Conservation (phyloP, 2,113 vertebrate genomes). For the Delphinapterus leucas region DNA sequence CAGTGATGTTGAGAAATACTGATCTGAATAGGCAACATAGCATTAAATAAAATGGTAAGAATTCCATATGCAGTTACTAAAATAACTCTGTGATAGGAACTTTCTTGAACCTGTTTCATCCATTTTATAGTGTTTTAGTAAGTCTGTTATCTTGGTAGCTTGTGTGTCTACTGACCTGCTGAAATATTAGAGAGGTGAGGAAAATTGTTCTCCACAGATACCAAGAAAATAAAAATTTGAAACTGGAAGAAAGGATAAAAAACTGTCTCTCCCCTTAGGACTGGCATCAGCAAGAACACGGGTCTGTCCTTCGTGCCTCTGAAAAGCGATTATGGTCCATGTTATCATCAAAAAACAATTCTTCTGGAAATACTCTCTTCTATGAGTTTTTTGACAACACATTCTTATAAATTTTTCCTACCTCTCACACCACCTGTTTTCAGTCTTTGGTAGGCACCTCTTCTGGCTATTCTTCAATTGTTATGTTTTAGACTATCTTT, state of each 20-base stretch:
- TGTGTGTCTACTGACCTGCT: neutral
- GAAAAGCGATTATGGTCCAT: neutral
- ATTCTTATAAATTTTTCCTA: neutral
- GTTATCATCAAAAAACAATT: neutral
- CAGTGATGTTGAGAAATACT: neutral
- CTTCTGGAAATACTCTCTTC: neutral
- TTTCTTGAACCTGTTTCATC: neutral
- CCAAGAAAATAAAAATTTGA: neutral
- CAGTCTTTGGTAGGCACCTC: neutral
- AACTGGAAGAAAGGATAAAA: neutral
- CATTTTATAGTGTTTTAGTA: neutral
- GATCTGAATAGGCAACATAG: neutral
- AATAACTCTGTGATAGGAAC: neutral
- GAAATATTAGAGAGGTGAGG: neutral
- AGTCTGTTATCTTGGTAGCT: neutral
- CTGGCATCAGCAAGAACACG: neutral
- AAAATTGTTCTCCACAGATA: neutral
- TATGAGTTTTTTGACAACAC: neutral
- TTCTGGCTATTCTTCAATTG: neutral
- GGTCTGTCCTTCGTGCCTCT: neutral
- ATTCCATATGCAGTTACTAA: neutral
- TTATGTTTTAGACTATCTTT: neutral
- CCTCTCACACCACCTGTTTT: neutral
- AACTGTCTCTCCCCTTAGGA: neutral
- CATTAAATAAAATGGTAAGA: neutral